phyloP scores from a whole-genome alignment of 2,797 vertebrate genomes.

The Microchirus variegatus region DNA sequence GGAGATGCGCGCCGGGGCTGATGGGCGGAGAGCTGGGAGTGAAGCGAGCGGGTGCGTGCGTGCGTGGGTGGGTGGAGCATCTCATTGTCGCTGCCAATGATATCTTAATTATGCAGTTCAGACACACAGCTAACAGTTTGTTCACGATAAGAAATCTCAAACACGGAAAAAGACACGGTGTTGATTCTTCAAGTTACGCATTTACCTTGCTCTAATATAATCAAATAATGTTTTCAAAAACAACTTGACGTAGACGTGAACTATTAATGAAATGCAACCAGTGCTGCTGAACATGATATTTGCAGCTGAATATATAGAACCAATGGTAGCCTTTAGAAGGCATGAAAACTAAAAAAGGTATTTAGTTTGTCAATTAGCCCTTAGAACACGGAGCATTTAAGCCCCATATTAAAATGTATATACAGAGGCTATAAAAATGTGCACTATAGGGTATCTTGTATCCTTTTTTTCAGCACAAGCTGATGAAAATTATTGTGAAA shows the following conservation, averaged over 20 bases:
- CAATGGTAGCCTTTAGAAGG: too few relatives aligned
- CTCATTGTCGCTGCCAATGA: conserved; percentile 74
- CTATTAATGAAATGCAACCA: background rate
- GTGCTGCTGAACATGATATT: background rate
- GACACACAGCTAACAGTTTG: conserved; percentile 58
- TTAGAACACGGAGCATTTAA: too few relatives aligned
- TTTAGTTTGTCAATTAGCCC: too few relatives aligned
- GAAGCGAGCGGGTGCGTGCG: conserved; percentile 27
- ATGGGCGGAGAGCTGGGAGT: conserved; percentile 40
- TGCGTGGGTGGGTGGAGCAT: conserved; percentile 60
- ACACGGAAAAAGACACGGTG: conserved; percentile 18
- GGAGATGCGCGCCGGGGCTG: conserved; percentile 39
- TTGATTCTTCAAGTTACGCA: background rate
- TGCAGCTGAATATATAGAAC: too few relatives aligned
- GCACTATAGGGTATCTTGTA: too few relatives aligned
- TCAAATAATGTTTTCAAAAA: too few relatives aligned
- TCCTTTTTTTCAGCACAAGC: too few relatives aligned
- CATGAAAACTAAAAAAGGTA: background rate
- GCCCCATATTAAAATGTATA: too few relatives aligned
- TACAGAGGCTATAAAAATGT: too few relatives aligned
- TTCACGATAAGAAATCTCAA: conserved; percentile 10
- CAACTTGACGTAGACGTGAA: background rate
- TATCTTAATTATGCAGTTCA: conserved; percentile 80
- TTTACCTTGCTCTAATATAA: too few relatives aligned
- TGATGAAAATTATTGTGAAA: too few relatives aligned